A percentile compares a stretch with the other conserved stretches of the same genome.
phyloP scores from a whole-genome alignment of 30 jellyfish, hydroid and myxozoan species.

The Hydra vulgaris region DNA sequence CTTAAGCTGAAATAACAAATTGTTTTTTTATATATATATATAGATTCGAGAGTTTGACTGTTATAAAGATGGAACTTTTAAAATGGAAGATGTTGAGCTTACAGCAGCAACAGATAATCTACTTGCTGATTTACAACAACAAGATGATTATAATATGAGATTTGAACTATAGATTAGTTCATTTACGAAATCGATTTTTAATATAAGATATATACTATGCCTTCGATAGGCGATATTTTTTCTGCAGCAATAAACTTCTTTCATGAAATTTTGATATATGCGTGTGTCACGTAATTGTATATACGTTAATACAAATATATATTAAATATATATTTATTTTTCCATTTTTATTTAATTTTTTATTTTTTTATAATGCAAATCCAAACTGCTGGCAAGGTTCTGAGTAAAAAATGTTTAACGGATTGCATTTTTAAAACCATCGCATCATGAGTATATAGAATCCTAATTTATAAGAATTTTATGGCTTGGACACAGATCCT shows the following conservation, averaged over 20 bases:
- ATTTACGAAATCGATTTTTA: not conserved
- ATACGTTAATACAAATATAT: not conserved
- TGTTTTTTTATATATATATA: no score
- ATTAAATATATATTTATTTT: no score
- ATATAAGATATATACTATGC: no score
- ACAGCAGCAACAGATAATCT: slow-evolving; percentile 16
- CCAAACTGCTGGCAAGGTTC: no score
- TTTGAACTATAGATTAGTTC: not conserved
- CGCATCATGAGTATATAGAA: no score
- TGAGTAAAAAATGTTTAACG: no score
- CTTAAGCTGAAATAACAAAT: no score
- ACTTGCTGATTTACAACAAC: slow-evolving; percentile 17
- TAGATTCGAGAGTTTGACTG: not conserved
- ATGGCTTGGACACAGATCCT: no score
- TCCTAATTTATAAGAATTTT: no score
- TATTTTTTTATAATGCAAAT: no score
- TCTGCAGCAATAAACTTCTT: not conserved
- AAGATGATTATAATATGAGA: slow-evolving; percentile 4
- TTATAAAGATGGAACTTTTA: not conserved
- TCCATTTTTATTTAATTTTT: not conserved
- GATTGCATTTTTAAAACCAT: no score
- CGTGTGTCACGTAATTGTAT: not conserved
- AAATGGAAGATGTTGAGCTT: slow-evolving; percentile 3
- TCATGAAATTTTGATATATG: not conserved
- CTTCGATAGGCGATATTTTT: no score